Base-by-base conservation (phyloP, 2,113 vertebrate genomes). In the Chloropsis cyanopogon region DNA sequence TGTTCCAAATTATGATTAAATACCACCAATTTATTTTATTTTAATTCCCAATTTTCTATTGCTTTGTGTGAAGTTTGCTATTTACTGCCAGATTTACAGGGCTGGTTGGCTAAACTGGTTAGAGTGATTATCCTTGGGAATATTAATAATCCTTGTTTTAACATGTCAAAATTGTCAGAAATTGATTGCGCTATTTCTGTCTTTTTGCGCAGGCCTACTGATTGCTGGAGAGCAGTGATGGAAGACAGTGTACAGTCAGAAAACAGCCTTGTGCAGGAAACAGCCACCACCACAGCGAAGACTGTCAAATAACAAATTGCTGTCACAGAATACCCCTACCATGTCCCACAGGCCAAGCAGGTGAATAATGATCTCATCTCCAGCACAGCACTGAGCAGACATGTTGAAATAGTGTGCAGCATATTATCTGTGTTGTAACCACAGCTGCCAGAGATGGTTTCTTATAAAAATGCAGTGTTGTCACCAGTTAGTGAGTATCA, bases 141-240 rank as follows among this genome's bases (percentile, higher is more conserved):
- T 92, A 90, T 93, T 93, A 97, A 93, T 86, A 96, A 93, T 82
- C 21, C 31, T 96, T 93, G 26, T 81, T 97, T 96, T 93, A 97
- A 93, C 35, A 91, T 96, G 68, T 53, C 79, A 84, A 56, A 94
- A 92, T 82, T 96, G 86, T 91, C 89, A 95, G 81, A 92, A 95
- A 50, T 69, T 97, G 96, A 91, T 96, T 96, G 37, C 60, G 82
- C 53, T 72, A 24, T 92, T 97, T 76, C n/a, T 83, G 14, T 95
- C 42, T 83, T 97, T 69, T 88, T 95, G 53, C 44, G 86, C 37
- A 95, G 86, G 47, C 90, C 80, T 96, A 76, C 49, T 81, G 41
- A 91, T 53, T 93, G 78, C 47, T 65, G 63, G 81, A 56, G 25
- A 29, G 52, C 50, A 89, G 37, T 91, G 20, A 26, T 29, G 25